These are phyloP conservation scores for Rhagophthalmus giganteus DNA, from an alignment of 2,888 invertebrate genomes.

Conservation along the genomic window DNA sequence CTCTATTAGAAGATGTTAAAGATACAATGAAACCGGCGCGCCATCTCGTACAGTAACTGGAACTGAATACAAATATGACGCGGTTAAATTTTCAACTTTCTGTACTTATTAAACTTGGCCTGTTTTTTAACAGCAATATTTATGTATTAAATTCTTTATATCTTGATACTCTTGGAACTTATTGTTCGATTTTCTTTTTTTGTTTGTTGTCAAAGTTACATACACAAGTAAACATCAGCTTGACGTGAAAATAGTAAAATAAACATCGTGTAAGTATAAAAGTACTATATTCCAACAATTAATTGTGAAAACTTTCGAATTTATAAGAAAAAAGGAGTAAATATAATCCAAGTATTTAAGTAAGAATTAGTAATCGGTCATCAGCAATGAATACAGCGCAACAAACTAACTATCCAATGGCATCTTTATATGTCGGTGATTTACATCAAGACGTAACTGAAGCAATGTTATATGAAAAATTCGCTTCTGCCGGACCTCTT, in stretches of 20 bases:
- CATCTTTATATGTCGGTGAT: constrained; percentile 98
- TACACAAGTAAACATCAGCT: constrained; percentile 10
- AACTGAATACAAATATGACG: too few species aligned
- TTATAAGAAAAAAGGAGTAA: constrained; percentile 5
- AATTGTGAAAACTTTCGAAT: constrained; percentile 1
- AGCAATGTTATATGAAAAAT: constrained; percentile 99
- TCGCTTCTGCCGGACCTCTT: constrained; percentile 97
- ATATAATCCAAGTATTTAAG: constrained; percentile 10
- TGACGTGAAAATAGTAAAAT: constrained; percentile 14
- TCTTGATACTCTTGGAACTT: background rate
- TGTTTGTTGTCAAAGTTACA: constrained; percentile 12
- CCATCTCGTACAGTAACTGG: too few species aligned
- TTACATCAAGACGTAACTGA: constrained; percentile 97
- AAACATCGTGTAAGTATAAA: constrained; percentile 15
- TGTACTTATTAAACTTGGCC: too few species aligned
- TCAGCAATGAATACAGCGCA: constrained; percentile 50
- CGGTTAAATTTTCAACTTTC: too few species aligned
- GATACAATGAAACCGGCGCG: too few species aligned
- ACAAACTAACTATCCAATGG: constrained; percentile 79
- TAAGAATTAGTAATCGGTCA: too few species aligned
- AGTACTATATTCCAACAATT: constrained; percentile 7
- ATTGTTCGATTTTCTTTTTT: constrained; percentile 1
- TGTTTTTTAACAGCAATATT: too few species aligned
- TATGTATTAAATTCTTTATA: background rate
- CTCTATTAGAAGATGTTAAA: too few species aligned